Evolutionary conservation across 2,113 vertebrate genomes (phyloP), one percentile per base, ranked within the genome.

Genomic region (Actenoides hombroni): DNA sequence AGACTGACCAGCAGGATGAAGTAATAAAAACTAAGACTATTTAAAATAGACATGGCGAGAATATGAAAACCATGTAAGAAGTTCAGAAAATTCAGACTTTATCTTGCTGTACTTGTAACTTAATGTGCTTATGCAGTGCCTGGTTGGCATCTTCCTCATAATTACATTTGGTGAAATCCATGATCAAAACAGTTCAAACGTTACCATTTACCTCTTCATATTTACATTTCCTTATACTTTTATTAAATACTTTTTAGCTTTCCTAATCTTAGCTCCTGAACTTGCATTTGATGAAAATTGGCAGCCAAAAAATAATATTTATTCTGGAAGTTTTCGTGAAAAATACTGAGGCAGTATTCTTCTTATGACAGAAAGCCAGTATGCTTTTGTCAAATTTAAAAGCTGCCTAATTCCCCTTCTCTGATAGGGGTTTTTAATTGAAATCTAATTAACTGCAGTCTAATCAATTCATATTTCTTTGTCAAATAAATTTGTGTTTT

Each of bases 371-470:
- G 48, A 86, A 92, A 93, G 78, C 59, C 87, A 95, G 11, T 83
- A 74, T 39, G 40, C 69, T 95, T 96, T 77, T 88, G 91, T 90
- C 64, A 87, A 91, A 95, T 88, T 79, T 93, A 95, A 97, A 96
- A 87, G 80, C 83, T 95, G 80, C 14, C 77, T 89, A 89, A 94
- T 92, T 91, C 28, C 21, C 63, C 28, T 74, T 88, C 49, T 82
- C 92, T 91, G 91, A 94, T 54, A 88, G 74, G 74, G 29, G 15
- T 53, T 94, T 94, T 96, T 87, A 93, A 77, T 39, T 93, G 91
- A 92, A 95, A 96, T 90, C 87, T 94, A 94, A 95, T 96, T 97
- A 96, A 89, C 69, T 91, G 51, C 81, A 93, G 79, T 67, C 84
- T 96, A 94, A 95, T 95, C 44, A 96, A 91, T 94, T 95, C 26